Percentiles rank a stretch among this genome's conserved stretches.
phyloP scores from a whole-genome alignment of 2,113 vertebrate genomes.

The Oreochromis tanganicae region DNA sequence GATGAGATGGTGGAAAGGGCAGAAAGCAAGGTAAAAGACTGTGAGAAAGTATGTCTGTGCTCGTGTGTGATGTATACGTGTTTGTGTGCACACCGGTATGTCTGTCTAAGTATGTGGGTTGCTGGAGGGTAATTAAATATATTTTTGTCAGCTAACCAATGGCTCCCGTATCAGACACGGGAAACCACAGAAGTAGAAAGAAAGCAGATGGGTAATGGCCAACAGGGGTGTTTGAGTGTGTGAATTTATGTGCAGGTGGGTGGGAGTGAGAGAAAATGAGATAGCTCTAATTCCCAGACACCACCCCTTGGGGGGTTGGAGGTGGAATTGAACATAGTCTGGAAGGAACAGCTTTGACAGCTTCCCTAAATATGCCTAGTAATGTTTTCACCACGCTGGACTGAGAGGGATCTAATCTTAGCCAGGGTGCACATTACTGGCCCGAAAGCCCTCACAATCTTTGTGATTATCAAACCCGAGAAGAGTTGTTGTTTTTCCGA shows the following conservation, averaged over 20 bases:
- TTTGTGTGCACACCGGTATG: neutral
- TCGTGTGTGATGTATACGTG: neutral
- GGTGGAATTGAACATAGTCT: conserved; percentile 64
- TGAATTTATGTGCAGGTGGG: conserved; percentile 53
- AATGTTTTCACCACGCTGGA: conserved; percentile 50
- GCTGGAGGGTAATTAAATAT: conserved; percentile 61
- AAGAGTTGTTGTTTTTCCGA: neutral
- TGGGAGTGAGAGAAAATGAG: conserved; percentile 37
- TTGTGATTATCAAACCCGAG: conserved; percentile 1
- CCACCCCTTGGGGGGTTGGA: conserved; percentile 44
- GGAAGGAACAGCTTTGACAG: conserved; percentile 61
- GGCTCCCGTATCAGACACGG: conserved; percentile 48
- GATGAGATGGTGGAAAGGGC: conserved; percentile 34
- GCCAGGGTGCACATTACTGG: conserved; percentile 19
- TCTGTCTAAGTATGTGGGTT: conserved; percentile 31
- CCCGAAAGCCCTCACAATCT: neutral
- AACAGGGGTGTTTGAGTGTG: conserved; percentile 51
- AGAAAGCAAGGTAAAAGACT: conserved; percentile 34
- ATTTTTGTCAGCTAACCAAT: conserved; percentile 57
- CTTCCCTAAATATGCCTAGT: conserved; percentile 55
- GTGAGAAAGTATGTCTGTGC: neutral
- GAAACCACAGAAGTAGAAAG: conserved; percentile 51
- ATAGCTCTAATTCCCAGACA: conserved; percentile 62
- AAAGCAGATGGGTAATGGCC: conserved; percentile 61
- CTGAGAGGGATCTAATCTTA: conserved; percentile 38